phyloP scores from a whole-genome alignment of 2,888 invertebrate genomes.

The Drosophila recens region DNA sequence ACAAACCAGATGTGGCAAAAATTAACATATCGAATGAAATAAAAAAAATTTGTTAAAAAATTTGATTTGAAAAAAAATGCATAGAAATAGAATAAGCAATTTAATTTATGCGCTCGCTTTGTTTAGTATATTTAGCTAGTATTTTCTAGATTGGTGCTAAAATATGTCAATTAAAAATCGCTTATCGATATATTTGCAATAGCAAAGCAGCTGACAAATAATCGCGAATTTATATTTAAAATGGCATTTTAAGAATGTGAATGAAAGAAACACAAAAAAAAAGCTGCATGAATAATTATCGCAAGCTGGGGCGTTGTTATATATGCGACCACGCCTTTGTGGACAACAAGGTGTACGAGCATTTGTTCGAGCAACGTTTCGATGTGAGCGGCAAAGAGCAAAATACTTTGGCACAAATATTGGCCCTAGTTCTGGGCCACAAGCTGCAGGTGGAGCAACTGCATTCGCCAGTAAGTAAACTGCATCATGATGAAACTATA shows the following conservation, averaged over 20 bases:
- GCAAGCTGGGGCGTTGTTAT: slow-evolving; percentile 26
- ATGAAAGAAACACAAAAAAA: background rate
- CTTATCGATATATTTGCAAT: background rate
- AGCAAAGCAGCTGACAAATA: background rate
- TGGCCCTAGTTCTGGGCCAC: slow-evolving; percentile 20
- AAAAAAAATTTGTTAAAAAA: too few species aligned
- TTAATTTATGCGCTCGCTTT: background rate
- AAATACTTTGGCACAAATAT: slow-evolving; percentile 18
- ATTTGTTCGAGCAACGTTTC: slow-evolving; percentile 45
- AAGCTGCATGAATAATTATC: background rate
- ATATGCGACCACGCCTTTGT: slow-evolving; percentile 29
- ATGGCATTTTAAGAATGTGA: background rate
- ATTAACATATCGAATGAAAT: too few species aligned
- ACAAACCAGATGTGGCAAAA: too few species aligned
- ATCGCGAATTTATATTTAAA: background rate
- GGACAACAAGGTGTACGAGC: slow-evolving; percentile 31
- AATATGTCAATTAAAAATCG: background rate
- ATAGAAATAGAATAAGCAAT: too few species aligned
- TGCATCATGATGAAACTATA: too few species aligned
- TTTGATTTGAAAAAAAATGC: too few species aligned
- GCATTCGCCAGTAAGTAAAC: slow-evolving; percentile 34
- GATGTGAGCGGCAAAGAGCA: slow-evolving; percentile 15
- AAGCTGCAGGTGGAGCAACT: slow-evolving; percentile 16
- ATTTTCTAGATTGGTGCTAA: background rate
- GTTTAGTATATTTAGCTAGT: background rate